Evolutionary conservation across 2,888 invertebrate genomes (phyloP).

Genomic region (Drosophila sordidapex): DNA sequence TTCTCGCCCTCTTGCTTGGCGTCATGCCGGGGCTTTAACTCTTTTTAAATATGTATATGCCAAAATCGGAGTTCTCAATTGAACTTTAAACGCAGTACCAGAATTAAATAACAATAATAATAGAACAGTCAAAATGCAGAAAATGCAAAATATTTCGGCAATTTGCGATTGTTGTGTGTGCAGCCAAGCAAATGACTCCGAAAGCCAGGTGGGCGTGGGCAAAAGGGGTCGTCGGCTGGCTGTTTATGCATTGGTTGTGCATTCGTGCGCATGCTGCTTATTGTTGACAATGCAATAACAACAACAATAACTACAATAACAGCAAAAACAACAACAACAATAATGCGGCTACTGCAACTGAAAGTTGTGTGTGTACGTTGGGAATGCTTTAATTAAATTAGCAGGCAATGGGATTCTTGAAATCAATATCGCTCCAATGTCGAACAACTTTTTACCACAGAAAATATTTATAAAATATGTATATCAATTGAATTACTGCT

Average conservation of each 20-base stretch:
- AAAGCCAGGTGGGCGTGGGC: constrained; percentile 24
- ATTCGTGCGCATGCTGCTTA: constrained; percentile 54
- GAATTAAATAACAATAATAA: constrained; percentile 13
- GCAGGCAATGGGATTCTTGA: constrained; percentile 17
- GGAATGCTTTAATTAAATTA: constrained; percentile 68
- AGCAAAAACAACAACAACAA: constrained; percentile 33
- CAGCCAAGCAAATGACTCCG: constrained; percentile 50
- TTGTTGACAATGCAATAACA: constrained; percentile 66
- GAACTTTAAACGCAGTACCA: constrained; percentile 37
- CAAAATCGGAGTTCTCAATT: constrained; percentile 16
- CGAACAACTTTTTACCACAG: neutral
- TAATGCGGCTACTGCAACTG: constrained; percentile 44
- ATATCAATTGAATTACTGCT: neutral
- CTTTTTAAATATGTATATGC: constrained; percentile 31
- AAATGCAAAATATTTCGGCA: constrained; percentile 39
- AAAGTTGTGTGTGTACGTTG: constrained; percentile 39
- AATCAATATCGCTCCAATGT: constrained; percentile 12
- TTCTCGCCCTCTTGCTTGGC: constrained; percentile 31
- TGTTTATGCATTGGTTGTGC: constrained; percentile 58
- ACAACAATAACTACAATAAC: constrained; percentile 41
- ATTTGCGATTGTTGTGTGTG: constrained; percentile 60
- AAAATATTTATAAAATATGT: neutral
- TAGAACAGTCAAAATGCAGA: constrained; percentile 11
- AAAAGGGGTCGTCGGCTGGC: neutral
- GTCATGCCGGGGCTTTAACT: constrained; percentile 50